phyloP scores from a whole-genome alignment of 92 coral and sea anemone species.

The Epizoanthus stellaris region DNA sequence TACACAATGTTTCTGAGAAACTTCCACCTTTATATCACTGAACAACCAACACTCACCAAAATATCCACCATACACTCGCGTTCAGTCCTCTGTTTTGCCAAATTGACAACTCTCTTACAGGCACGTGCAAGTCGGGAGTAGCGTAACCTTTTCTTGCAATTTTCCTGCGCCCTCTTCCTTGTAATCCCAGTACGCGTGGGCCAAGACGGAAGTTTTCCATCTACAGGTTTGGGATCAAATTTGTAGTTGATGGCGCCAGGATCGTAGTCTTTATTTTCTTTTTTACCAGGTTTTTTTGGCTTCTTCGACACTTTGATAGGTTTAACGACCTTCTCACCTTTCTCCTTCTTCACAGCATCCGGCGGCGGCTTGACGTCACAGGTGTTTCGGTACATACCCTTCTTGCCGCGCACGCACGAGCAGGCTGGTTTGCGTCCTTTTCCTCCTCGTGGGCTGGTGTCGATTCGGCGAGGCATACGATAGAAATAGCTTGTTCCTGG shows the following conservation, averaged over 20 bases:
- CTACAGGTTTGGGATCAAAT: conserved; percentile 68
- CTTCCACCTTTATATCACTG: background rate
- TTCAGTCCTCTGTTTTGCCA: conserved; percentile 33
- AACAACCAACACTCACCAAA: conserved; percentile 50
- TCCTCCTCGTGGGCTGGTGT: conserved; percentile 21
- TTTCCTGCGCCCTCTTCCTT: conserved; percentile 52
- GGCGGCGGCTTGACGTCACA: conserved; percentile 88
- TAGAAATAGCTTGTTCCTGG: conserved; percentile 81
- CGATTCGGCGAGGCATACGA: conserved; percentile 70
- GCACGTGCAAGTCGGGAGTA: conserved; percentile 51
- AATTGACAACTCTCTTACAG: conserved; percentile 61
- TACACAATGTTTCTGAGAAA: background rate
- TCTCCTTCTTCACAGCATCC: conserved; percentile 44
- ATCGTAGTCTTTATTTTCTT: conserved; percentile 79
- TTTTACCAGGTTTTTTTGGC: conserved; percentile 69
- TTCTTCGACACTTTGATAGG: conserved; percentile 74
- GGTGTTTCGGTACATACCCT: conserved; percentile 69
- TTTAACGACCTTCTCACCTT: conserved; percentile 71
- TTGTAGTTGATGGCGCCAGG: conserved; percentile 71
- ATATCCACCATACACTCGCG: conserved; percentile 80
- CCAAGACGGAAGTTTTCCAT: conserved; percentile 59
- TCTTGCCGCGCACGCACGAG: conserved; percentile 71
- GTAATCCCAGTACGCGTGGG: conserved; percentile 78
- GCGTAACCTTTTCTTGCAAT: conserved; percentile 59
- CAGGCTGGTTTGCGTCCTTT: conserved; percentile 66